phyloP scores from a whole-genome alignment of 2,888 invertebrate genomes.

The Notodonta ziczac region DNA sequence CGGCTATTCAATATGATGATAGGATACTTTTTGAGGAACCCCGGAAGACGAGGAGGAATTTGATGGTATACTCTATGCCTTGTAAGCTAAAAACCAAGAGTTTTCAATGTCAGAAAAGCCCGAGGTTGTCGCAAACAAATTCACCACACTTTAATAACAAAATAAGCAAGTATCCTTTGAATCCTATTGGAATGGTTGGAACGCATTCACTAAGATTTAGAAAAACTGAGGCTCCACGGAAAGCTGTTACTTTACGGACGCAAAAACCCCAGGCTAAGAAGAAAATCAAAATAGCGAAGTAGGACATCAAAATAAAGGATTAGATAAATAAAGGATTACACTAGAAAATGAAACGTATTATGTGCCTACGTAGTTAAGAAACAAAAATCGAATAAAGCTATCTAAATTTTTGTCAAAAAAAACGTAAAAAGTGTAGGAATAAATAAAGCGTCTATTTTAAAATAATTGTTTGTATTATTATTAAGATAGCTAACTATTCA shows the following conservation, averaged over 20 bases:
- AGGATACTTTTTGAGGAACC: conserved; percentile 21
- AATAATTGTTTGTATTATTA: no score
- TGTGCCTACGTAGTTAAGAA: background rate
- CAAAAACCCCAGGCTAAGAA: conserved; percentile 46
- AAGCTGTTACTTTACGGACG: conserved; percentile 40
- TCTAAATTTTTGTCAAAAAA: no score
- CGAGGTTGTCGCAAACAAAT: conserved; percentile 17
- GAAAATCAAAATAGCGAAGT: conserved; percentile 22
- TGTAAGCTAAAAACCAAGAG: conserved; percentile 47
- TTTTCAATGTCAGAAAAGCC: conserved; percentile 36
- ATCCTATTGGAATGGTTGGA: conserved; percentile 23
- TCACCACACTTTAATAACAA: conserved; percentile 24
- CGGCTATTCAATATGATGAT: conserved; percentile 48
- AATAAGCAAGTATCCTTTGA: conserved; percentile 12
- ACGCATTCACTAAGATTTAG: conserved; percentile 35
- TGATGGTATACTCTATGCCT: conserved; percentile 36
- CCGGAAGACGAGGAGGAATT: conserved; percentile 40
- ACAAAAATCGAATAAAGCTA: background rate
- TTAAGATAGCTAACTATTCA: no score
- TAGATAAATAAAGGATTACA: conserved; percentile 4
- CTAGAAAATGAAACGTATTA: background rate
- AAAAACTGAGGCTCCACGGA: conserved; percentile 52
- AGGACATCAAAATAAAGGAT: background rate
- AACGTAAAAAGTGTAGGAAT: background rate
- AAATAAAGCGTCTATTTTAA: background rate